A percentile compares a stretch with the other conserved stretches of the same genome.
These are phyloP conservation scores for Gephyroberyx darwinii DNA, from an alignment of 2,797 vertebrate species.

Conservation along the genomic window DNA sequence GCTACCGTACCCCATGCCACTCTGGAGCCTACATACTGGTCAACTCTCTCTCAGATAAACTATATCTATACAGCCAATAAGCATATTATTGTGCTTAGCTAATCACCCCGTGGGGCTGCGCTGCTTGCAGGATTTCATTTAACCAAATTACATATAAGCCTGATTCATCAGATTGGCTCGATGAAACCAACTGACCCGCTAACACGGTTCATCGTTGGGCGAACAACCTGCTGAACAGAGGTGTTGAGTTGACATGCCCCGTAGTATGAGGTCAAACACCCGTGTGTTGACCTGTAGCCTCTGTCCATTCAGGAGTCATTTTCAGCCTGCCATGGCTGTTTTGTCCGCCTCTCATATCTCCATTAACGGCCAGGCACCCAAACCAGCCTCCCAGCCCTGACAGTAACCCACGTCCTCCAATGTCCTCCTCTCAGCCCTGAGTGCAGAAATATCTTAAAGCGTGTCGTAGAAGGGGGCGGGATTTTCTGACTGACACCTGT, in stretches of 20 bases:
- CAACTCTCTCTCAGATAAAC: conserved; percentile 10
- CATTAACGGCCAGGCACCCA: conserved; percentile 62
- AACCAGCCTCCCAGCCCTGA: conserved; percentile 2
- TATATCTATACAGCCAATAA: conserved; percentile 21
- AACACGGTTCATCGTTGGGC: conserved; percentile 53
- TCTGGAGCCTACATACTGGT: conserved; percentile 8
- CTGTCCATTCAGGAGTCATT: conserved; percentile 65
- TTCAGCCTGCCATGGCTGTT: conserved; percentile 59
- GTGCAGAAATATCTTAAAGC: conserved; percentile 47
- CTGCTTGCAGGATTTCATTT: conserved; percentile 69
- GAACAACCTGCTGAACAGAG: conserved; percentile 72
- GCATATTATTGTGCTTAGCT: conserved; percentile 64
- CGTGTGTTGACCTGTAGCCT: conserved; percentile 70
- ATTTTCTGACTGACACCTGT: conserved; percentile 71
- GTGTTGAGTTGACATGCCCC: conserved; percentile 67
- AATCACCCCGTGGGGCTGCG: conserved; percentile 61
- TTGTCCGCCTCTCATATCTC: conserved; percentile 61
- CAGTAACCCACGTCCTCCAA: conserved; percentile 27
- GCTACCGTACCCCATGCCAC: background rate
- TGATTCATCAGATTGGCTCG: conserved; percentile 72
- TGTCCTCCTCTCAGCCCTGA: background rate
- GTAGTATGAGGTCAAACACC: conserved; percentile 70
- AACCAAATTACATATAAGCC: conserved; percentile 71
- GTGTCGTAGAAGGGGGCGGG: conserved; percentile 30
- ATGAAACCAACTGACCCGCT: conserved; percentile 63